phyloP scores from a whole-genome alignment of 2,888 invertebrate species.

The Crossocerus cetratus region DNA sequence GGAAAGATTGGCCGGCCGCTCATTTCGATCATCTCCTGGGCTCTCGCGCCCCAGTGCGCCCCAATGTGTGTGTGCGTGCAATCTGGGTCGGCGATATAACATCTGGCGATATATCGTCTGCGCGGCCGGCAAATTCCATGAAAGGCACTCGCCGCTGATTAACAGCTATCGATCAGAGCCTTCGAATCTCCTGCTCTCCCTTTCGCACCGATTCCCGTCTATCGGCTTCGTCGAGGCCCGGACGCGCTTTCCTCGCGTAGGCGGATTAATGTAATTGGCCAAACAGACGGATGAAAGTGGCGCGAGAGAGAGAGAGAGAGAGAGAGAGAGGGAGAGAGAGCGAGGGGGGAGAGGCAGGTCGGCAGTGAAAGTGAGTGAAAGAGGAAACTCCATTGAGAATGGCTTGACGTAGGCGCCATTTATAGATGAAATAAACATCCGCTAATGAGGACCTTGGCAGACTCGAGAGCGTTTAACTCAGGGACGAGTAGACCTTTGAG shows the following conservation, averaged over 20 bases:
- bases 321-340: too few species aligned
- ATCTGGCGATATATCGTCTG: conserved; percentile 2
- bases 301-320: too few species aligned
- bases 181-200: conserved; percentile 1
- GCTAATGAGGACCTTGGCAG: not conserved
- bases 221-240: not conserved
- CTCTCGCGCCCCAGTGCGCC: too few species aligned
- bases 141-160: not conserved
- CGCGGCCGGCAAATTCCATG: conserved; percentile 1
- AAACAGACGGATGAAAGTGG: not conserved
- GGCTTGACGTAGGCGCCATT: not conserved
- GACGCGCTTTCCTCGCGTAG: not conserved
- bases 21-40: not conserved
- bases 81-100: conserved; percentile 16
- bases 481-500: not conserved
- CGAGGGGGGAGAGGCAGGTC: too few species aligned
- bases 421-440: not conserved
- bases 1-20: too few species aligned
- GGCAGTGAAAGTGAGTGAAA: too few species aligned
- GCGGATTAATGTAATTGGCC: not conserved
- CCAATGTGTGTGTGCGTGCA: too few species aligned
- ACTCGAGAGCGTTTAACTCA: not conserved
- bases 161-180: conserved; percentile 7
- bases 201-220: not conserved
- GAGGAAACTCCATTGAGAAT: not conserved